Percentiles rank a stretch among this genome's conserved stretches.
These are phyloP conservation scores for Stegophylla sp. DNA, from an alignment of 2,888 invertebrate species.

Conservation along the genomic window DNA sequence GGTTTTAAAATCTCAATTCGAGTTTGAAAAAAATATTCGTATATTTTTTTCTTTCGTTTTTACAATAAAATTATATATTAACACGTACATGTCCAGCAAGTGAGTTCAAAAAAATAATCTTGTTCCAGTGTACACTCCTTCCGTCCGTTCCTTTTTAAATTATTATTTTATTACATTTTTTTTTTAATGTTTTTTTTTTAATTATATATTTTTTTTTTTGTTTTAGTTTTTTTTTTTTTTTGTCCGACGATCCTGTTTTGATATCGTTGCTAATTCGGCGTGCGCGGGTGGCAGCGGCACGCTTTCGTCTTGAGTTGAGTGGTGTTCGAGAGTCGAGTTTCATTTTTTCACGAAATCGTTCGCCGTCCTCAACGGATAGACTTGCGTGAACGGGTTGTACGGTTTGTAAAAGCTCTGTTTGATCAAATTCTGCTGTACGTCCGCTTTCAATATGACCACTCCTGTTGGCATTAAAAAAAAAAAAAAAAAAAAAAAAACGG, in stretches of 20 bases:
- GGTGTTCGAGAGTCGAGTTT: not conserved
- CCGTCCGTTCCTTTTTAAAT: not conserved
- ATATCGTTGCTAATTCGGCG: conserved; percentile 35
- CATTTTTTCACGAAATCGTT: conserved; percentile 60
- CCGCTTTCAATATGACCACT: conserved; percentile 82
- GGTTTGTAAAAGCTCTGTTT: conserved; percentile 64
- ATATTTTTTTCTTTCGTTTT: conserved; percentile 15
- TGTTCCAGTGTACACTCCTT: not conserved
- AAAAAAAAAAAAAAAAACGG: too few species aligned
- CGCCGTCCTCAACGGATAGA: conserved; percentile 59
- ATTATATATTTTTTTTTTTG: not conserved
- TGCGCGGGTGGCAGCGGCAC: not conserved
- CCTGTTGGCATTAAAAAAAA: conserved; percentile 65
- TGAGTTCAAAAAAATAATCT: not conserved
- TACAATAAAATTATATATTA: conserved; percentile 34
- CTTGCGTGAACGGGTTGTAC: conserved; percentile 66
- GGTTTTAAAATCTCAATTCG: not conserved
- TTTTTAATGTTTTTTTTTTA: not conserved
- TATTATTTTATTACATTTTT: too few species aligned
- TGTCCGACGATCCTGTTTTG: conserved; percentile 34
- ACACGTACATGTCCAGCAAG: not conserved
- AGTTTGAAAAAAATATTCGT: not conserved
- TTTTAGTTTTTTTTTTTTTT: not conserved
- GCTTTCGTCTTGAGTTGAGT: not conserved
- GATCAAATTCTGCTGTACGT: conserved; percentile 69